Conservation (phyloP, 2,797 vertebrate species). For the Somateria mollissima region DNA sequence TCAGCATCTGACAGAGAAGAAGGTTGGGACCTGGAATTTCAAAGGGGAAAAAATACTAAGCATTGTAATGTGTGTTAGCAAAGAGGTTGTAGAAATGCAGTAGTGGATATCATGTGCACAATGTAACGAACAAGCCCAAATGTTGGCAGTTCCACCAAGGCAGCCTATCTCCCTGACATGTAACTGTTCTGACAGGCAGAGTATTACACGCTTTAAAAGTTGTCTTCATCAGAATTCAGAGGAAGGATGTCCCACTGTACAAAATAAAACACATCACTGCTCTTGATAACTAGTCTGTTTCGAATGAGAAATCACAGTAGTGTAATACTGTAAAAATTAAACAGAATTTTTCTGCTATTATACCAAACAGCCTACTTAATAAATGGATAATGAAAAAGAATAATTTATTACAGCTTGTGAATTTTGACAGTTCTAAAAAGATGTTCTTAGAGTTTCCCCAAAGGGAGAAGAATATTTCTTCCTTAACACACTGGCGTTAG, state of each 20-base stretch:
- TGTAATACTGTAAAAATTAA: slow-evolving; percentile 79
- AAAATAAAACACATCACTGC: slow-evolving; percentile 55
- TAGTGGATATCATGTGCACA: background rate
- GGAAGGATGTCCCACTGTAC: background rate
- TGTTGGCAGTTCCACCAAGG: background rate
- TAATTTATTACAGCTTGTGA: slow-evolving; percentile 84
- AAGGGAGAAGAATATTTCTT: slow-evolving; percentile 77
- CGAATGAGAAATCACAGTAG: slow-evolving; percentile 74
- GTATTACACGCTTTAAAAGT: background rate
- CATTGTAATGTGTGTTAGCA: background rate
- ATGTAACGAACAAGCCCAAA: background rate
- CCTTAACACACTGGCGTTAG: slow-evolving; percentile 66
- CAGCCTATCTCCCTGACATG: background rate
- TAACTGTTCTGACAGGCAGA: background rate
- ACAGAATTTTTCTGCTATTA: slow-evolving; percentile 81
- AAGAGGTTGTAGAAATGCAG: background rate
- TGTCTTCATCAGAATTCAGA: background rate
- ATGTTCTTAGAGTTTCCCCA: slow-evolving; percentile 80
- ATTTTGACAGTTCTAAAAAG: slow-evolving; percentile 84
- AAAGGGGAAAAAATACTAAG: background rate
- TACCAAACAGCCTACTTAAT: slow-evolving; percentile 82
- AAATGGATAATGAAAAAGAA: slow-evolving; percentile 84
- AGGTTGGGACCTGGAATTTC: background rate
- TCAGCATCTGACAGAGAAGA: background rate
- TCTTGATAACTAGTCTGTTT: slow-evolving; percentile 66